Evolutionary conservation across 2,113 vertebrate species (phyloP), one percentile per base, ranked within the genome.

Genomic region (Stegastes partitus): DNA sequence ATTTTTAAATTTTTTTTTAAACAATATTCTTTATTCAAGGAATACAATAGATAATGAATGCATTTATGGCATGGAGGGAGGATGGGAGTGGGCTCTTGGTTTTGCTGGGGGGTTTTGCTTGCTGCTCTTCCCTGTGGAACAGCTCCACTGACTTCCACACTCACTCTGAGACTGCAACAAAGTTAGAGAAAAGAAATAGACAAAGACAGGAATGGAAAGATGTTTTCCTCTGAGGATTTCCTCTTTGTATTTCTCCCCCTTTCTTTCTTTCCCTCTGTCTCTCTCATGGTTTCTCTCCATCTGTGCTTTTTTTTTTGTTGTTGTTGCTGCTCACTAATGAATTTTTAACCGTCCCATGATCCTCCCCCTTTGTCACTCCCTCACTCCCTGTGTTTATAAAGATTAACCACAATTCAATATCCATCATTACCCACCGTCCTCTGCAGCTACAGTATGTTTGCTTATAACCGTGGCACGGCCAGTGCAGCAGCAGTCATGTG

Each of bases 41-140:
- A 79, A 21, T 28, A 89, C 83, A 90, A 90, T 81, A 79, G 86
- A 71, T 82, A 89, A 86, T 92, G 84, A 86, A 92, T 83, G 79
- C 73, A 68, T 69, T 75, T 49, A 22, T 21, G 31, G 25, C 42
- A 34, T 28, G 55, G 44, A 59, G 76, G 70, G 77, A 64, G 74
- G 53, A 19, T 16, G 37, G 34, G 54, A 74, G 22, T 15, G 69
- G 54, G 71, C 55, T 59, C 51, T 78, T 18, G 21, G 71, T 50
- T 83, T 50, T 80, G 65, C 80, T 56, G 21, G 67, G 45, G 45
- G 73, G 56, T 75, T 50, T 34, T 77, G 75, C 77, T 67, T 72
- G 54, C 80, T 82, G 57, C 78, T 69, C 73, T 50, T 91, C 90
- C 91, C 82, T 50, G 72, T 76, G 82, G 92, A 87, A 15, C n/a